Conservation (phyloP, 2,797 vertebrate species). For the Crenichthys baileyi region DNA sequence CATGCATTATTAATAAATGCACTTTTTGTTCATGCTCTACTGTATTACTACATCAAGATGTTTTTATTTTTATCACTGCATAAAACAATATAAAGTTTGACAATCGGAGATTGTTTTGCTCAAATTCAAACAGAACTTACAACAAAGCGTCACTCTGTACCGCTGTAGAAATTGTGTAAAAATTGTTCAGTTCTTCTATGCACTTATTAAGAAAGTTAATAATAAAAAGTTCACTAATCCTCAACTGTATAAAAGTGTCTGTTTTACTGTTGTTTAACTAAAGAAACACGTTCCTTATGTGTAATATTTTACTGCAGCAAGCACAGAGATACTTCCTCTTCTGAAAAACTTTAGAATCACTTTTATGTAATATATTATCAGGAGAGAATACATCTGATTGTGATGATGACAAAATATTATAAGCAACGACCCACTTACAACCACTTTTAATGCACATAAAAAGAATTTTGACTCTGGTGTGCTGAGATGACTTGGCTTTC, state of each 20-base stretch:
- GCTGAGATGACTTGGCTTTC: not conserved
- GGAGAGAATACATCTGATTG: not conserved
- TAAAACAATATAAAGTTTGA: not conserved
- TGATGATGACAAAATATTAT: not conserved
- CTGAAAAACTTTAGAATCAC: constrained; percentile 23
- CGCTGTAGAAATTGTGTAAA: not conserved
- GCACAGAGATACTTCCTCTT: constrained; percentile 48
- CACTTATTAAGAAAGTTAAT: not conserved
- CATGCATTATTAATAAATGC: not conserved
- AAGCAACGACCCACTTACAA: not conserved
- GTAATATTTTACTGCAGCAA: constrained; percentile 6
- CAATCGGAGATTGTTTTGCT: not conserved
- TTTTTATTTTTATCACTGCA: not conserved
- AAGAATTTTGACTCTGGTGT: not conserved
- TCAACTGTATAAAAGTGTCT: not conserved
- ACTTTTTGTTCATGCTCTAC: not conserved
- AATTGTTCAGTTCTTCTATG: not conserved
- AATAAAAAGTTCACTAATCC: not conserved
- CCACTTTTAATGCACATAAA: constrained; percentile 1
- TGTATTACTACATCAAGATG: not conserved
- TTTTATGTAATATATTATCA: not conserved
- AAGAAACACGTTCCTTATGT: not conserved
- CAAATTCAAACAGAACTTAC: not conserved
- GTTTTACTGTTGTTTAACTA: not conserved
- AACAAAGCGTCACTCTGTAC: not conserved